Conservation (phyloP, 2,888 invertebrate species). For the Leuctra nigra region DNA sequence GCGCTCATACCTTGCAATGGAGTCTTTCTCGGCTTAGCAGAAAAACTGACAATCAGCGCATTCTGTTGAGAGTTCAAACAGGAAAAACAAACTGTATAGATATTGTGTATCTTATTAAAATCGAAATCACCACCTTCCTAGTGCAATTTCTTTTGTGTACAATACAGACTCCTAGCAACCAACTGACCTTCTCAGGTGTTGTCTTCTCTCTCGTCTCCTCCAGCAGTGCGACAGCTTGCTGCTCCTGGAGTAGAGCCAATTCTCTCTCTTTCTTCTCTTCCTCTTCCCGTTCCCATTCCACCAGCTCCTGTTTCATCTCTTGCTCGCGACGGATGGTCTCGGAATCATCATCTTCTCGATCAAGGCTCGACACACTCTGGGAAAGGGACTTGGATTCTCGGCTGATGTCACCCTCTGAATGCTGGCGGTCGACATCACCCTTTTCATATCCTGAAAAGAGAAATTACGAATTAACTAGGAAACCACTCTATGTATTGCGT, state of each 20-base stretch:
- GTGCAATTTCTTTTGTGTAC: too few species aligned
- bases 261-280: constrained; percentile 40
- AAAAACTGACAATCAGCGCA: too few species aligned
- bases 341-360: constrained; percentile 69
- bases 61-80: too few species aligned
- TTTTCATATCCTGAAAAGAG: constrained; percentile 37
- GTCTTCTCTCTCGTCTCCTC: constrained; percentile 62
- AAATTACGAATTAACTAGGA: not conserved
- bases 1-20: too few species aligned
- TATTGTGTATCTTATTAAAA: too few species aligned
- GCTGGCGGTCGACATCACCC: constrained; percentile 39
- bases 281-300: constrained; percentile 70
- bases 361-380: constrained; percentile 82
- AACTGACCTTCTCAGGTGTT: constrained; percentile 83
- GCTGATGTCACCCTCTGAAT: constrained; percentile 41
- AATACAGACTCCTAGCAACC: too few species aligned
- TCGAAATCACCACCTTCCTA: too few species aligned
- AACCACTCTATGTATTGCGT: too few species aligned
- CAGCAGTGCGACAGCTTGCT: constrained; percentile 38
- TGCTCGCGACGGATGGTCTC: constrained; percentile 54
- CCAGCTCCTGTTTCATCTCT: constrained; percentile 63
- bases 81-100: too few species aligned
- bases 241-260: constrained; percentile 24
- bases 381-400: constrained; percentile 51
- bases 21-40: too few species aligned